A percentile compares a stretch with the other conserved stretches of the same genome.
Evolutionary conservation across 2,797 vertebrate species (phyloP).

Genomic region (Squalus acanthias): DNA sequence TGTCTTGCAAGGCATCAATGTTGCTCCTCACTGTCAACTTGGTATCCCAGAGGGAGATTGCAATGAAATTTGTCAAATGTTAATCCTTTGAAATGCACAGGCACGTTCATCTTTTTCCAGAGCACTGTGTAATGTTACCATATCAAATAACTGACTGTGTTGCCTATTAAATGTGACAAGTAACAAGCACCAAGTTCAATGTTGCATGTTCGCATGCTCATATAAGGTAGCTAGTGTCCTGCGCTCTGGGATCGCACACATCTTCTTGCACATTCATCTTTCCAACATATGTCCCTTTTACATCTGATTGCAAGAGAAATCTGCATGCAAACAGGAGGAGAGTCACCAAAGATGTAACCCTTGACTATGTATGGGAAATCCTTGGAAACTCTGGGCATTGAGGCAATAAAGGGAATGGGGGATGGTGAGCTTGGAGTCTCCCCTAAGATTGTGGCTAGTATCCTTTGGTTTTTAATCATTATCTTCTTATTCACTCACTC

Average conservation of each 20-base stretch:
- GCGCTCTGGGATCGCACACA: not conserved
- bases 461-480: not conserved
- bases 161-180: slow-evolving; percentile 6
- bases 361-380: not conserved
- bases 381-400: not conserved
- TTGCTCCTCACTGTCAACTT: not conserved
- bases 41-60: not conserved
- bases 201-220: not conserved
- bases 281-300: not conserved
- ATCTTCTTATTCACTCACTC: not conserved
- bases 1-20: not conserved
- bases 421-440: not conserved
- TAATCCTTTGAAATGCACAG: not conserved
- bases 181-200: not conserved
- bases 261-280: not conserved
- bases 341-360: not conserved
- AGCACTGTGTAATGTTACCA: not conserved
- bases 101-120: not conserved
- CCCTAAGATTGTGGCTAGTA: not conserved
- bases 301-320: not conserved
- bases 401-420: not conserved
- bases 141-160: not conserved
- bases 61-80: not conserved
- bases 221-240: not conserved
- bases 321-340: not conserved